These are phyloP conservation scores for Xestoiulus laeticollis DNA, from an alignment of 2,888 invertebrate species.

Conservation along the genomic window DNA sequence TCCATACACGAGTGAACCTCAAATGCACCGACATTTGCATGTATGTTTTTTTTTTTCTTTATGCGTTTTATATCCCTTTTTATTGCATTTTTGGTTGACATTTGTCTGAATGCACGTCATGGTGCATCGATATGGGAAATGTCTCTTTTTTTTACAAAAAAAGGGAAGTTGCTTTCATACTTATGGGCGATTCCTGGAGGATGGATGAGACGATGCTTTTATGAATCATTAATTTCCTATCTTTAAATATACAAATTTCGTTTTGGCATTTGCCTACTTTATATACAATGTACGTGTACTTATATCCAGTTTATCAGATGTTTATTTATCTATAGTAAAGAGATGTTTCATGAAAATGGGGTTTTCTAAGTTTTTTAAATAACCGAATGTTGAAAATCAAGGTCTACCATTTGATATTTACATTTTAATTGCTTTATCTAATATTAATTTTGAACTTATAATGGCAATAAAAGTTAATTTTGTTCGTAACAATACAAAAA, in stretches of 20 bases:
- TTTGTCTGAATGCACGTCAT: slow-evolving; percentile 23
- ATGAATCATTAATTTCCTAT: slow-evolving; percentile 22
- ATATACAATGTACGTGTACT: no score
- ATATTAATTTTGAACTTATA: no score
- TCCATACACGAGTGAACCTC: neutral
- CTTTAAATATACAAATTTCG: slow-evolving; percentile 14
- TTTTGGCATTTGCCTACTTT: neutral
- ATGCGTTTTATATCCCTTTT: neutral
- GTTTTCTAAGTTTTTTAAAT: no score
- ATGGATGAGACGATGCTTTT: slow-evolving; percentile 19
- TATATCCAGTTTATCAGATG: no score
- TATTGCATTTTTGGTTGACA: slow-evolving; percentile 34
- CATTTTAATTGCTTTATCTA: no score
- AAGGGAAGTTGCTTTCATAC: neutral
- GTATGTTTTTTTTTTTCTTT: neutral
- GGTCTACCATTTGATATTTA: no score
- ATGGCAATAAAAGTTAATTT: no score
- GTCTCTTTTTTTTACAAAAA: neutral
- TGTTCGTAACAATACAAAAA: no score
- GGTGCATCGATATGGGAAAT: slow-evolving; percentile 2
- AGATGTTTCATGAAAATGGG: no score
- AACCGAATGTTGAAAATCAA: no score
- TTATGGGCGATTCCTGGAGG: neutral
- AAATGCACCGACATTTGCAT: neutral
- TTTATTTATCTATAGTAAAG: no score